Percentiles rank a stretch among this genome's conserved stretches.
Conservation (phyloP, 2,113 vertebrate species). For the Mustela nigripes region DNA sequence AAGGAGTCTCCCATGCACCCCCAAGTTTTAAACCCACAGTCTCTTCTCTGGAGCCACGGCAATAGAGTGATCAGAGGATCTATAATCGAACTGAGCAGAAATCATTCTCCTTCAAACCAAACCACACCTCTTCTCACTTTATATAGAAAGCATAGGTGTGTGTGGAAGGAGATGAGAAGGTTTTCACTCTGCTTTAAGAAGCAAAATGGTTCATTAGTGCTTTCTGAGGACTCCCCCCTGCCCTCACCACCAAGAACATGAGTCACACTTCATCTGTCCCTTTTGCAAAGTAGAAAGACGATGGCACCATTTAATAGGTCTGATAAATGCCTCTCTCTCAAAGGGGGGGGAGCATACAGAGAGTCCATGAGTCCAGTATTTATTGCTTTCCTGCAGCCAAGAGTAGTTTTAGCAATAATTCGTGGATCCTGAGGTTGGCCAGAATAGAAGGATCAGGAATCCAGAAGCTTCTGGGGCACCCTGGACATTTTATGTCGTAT, state of each 20-base stretch:
- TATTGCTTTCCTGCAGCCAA: not conserved
- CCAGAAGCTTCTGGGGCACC: not conserved
- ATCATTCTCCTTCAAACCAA: not conserved
- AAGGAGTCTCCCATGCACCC: not conserved
- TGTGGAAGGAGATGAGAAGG: not conserved
- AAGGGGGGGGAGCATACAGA: not conserved
- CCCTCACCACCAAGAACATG: not conserved
- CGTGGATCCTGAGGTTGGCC: not conserved
- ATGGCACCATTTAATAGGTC: not conserved
- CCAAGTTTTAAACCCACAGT: not conserved
- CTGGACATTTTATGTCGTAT: not conserved
- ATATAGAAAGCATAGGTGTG: not conserved
- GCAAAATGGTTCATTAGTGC: not conserved
- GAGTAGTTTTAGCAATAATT: not conserved
- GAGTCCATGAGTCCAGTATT: not conserved
- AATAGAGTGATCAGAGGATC: not conserved
- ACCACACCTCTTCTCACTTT: not conserved
- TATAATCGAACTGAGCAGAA: not conserved
- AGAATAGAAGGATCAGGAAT: not conserved
- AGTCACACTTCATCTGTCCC: not conserved
- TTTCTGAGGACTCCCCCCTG: not conserved
- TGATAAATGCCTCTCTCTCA: not conserved
- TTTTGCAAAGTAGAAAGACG: not conserved
- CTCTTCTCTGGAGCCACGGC: not conserved
- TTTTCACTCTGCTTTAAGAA: conserved; percentile 26